A percentile compares a stretch with the other conserved stretches of the same genome.
Conservation (phyloP, 2,113 vertebrate genomes). For the Cryptotis parvus region DNA sequence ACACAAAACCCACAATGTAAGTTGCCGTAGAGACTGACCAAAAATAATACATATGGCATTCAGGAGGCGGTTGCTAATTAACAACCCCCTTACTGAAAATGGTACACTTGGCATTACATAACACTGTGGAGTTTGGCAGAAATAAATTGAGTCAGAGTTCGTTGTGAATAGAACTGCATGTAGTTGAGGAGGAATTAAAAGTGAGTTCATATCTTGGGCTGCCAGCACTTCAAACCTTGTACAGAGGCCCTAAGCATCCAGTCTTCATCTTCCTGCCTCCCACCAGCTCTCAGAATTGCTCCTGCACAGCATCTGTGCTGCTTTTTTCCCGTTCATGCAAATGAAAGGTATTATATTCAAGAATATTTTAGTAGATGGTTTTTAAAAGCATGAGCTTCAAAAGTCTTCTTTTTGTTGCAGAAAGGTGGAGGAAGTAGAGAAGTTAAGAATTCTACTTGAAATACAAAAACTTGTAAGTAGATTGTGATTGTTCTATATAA, state of each 20-base stretch:
- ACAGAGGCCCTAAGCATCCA: constrained; percentile 43
- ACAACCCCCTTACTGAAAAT: constrained; percentile 96
- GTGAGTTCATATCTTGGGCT: constrained; percentile 92
- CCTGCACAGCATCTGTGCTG: not conserved
- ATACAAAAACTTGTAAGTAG: constrained; percentile 99
- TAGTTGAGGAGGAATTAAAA: constrained; percentile 94
- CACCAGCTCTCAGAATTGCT: not conserved
- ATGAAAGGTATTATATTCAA: too few relatives aligned
- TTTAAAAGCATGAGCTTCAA: constrained; percentile 68
- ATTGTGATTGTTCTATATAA: not conserved
- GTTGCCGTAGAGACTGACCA: constrained; percentile 91
- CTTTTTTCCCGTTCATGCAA: not conserved
- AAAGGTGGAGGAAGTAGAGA: constrained; percentile 94
- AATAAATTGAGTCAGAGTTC: constrained; percentile 92
- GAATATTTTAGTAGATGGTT: constrained; percentile 29
- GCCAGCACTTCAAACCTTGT: constrained; percentile 77
- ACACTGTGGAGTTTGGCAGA: constrained; percentile 95
- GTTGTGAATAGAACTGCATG: constrained; percentile 94
- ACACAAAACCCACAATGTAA: constrained; percentile 91
- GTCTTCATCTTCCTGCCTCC: not conserved
- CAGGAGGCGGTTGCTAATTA: constrained; percentile 96
- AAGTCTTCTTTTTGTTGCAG: constrained; percentile 88
- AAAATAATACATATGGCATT: constrained; percentile 96
- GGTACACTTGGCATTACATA: constrained; percentile 95
- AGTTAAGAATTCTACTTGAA: constrained; percentile 98